Base-by-base conservation (phyloP, 1,140 invertebrate species). In the Ephestia elutella region DNA sequence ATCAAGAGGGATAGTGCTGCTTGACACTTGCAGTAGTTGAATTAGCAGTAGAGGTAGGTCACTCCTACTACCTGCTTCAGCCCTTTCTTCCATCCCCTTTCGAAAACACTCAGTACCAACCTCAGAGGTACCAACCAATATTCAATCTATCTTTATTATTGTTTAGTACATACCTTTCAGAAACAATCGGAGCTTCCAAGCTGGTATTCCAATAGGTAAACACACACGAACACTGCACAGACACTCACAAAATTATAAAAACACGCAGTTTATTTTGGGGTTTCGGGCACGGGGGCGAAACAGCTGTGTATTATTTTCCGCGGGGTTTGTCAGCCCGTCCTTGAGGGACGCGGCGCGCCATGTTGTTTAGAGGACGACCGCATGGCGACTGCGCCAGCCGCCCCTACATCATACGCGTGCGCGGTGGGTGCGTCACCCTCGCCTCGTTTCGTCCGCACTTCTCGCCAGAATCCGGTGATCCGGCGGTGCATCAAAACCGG, bases 381-480 rank as follows among this genome's bases (percentile, higher is more conserved):
- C 81, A 82, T 81, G 81, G 74, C 80, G 80, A 87, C 84, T 87
- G 83, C 83, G 82, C 82, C 71, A 66, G 71, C 80, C 75, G 79
- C 82, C 84, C 82, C 76, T 78, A 25, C 19, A n/a, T n/a, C 66
- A 70, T 62, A 70, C 82, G 84, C 84, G 79, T 74, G 82, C 80
- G 74, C 65, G 56, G 53, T 77, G 78, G 56, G 53, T 77, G 78
- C 80, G 80, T 82, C 78, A 84, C 82, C 75, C 80, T 66, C 56
- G 57, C 38, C 1, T 32, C 9, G 57, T 62, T 38, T 60, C 58
- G 56, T 54, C 63, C 65, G 71, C 66, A 59, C 66, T 57, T 62
- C 65, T 56, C 25, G 15, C 53, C n/a, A 30, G 25, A 49, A 50
- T 50, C 49, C 28, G 38, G 5, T 13, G 10, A 50, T 50, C 49